Evolutionary conservation across 2,888 invertebrate species (phyloP), one percentile per base, ranked within the genome.

Genomic region (Agrochola macilenta): DNA sequence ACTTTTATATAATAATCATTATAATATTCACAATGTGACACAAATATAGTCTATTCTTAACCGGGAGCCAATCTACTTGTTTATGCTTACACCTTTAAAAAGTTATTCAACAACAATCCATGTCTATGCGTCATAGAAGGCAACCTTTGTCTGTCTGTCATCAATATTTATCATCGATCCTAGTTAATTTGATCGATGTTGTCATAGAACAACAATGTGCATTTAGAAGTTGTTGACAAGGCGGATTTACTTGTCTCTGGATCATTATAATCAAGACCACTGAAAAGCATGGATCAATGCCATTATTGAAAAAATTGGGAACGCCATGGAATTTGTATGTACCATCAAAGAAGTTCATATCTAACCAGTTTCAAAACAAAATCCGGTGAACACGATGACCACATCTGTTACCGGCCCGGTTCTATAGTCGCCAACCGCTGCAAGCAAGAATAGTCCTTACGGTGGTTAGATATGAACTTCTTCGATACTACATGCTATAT

Each of bases 151-250:
- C 23, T 61, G 43, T 30, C 46, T 14, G 23, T 35, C 66, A 78
- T 82, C 58, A 63, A 78, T 82, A 82, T 82, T 60, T 60, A 82
- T 60, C n/a, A 72, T 60, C 49, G 66, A 68, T 39, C 30, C 9
- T 49, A 58, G 30, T 60, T 43, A 12, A n/a, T 49, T 66, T n/a
- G 20, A 0, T 35, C 49, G 23, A 57, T 72, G 63, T 70, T 66
- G 65, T 30, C 64, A 57, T 71, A 57, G 54, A 39, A 30, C n/a
- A 30, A 58, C 39, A 69, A 68, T 20, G n/a, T 74, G 30, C 30
- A 57, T 57, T 43, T 57, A 46, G 17, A 66, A 20, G 14, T 54
- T n/a, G 63, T 64, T n/a, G 12, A 30, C 17, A 35, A 35, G 39
- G 35, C 35, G 35, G 23, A 75, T 17, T 43, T 20, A 2, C 0